Base-by-base conservation (phyloP, 2,797 vertebrate species). In the Micromesistius poutassou region DNA sequence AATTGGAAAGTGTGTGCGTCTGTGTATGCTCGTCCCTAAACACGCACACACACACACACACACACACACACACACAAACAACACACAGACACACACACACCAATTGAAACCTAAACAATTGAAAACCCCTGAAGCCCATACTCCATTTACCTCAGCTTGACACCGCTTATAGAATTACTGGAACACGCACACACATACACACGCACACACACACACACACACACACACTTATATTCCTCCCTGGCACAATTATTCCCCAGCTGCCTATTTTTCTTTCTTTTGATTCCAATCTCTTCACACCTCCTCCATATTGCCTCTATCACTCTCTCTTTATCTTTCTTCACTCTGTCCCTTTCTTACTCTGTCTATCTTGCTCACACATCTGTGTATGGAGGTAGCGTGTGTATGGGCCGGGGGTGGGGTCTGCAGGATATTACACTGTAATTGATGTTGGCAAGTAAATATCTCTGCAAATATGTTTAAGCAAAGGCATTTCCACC, bases 101-200 rank as follows among this genome's bases (percentile, higher is more conserved):
- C 46, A 70, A 55, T 72, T 35, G 74, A 46, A 8, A 33, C 1
- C 13, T 50, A 80, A 28, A 36, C 68, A 74, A 74, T 33, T 55
- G 9, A 75, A 66, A 16, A 22, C 33, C 40, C 30, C 74, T 31
- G 30, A 71, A 81, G 79, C 71, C 75, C 83, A 81, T 76, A 73
- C 73, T 82, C 78, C 66, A 71, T 85, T 89, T 84, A 85, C 80
- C 81, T 85, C 50, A 6, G 16, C 50, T 72, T 76, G 78, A 78
- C 74, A 77, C 70, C 42, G 76, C 12, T 36, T 71, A 25, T 79
- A 9, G 10, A 78, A 36, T 79, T 50, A 77, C 28, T 74, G 38
- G 50, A 71, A 70, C 46, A 42, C 76, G 73, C 68, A 72, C 70
- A 50, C 70, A 46, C 70, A 50, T 30, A 73, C 42, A 35, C 30